These are phyloP conservation scores for Sebastes nivosus DNA, from an alignment of 2,797 vertebrate genomes.

Conservation along the genomic window DNA sequence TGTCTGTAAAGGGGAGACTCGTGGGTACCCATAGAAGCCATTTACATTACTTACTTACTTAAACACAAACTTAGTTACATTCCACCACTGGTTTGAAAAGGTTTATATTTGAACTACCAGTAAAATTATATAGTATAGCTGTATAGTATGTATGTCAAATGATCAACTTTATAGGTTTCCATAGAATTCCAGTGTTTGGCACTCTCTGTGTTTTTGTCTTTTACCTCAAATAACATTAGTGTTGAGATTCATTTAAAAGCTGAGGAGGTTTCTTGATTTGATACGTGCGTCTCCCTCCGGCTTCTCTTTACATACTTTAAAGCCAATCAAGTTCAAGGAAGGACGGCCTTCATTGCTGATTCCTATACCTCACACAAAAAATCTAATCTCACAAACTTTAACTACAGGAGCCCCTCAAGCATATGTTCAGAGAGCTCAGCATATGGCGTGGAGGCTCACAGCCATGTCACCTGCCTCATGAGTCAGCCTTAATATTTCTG, in stretches of 20 bases:
- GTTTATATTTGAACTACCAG: neutral
- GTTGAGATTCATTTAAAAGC: neutral
- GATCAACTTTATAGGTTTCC: neutral
- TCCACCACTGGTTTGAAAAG: neutral
- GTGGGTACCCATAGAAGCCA: too few species aligned
- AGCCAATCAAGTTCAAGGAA: constrained; percentile 10
- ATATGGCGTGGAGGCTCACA: constrained; percentile 11
- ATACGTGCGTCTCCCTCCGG: neutral
- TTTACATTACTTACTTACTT: neutral
- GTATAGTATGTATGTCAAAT: neutral
- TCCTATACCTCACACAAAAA: constrained; percentile 17
- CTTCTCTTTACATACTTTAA: constrained; percentile 35
- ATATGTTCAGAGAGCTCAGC: constrained; percentile 26
- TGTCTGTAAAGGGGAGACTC: too few species aligned
- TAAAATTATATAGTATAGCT: neutral
- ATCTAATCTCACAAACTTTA: constrained; percentile 19
- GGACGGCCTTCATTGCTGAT: neutral
- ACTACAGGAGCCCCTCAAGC: neutral
- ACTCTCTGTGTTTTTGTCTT: neutral
- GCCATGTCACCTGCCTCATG: neutral
- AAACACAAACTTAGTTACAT: neutral
- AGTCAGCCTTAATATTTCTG: neutral
- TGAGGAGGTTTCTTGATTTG: constrained; percentile 8
- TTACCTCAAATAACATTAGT: neutral
- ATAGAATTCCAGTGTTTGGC: neutral